Evolutionary conservation across 2,888 invertebrate genomes (phyloP), one percentile per base, ranked within the genome.

Genomic region (Coremacera marginata): DNA sequence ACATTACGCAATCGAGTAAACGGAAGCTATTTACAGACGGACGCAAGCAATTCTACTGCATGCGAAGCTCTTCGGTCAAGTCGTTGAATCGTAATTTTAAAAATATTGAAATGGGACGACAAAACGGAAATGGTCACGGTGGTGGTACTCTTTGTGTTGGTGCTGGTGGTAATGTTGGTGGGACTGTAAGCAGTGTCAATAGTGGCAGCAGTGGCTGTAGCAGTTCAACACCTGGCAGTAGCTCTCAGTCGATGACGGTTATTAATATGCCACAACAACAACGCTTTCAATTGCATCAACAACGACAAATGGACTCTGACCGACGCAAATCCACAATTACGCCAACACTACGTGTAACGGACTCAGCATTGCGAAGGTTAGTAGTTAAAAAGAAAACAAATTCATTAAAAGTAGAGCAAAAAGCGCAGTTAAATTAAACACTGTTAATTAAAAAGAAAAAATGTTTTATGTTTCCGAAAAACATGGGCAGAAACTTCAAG

Each of bases 331-430:
- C 87, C 9, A 76, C 82, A 52, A 83, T 86, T 22, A 81, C 81
- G 57, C 84, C 86, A 51, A 86, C 85, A 49, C 70, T 85, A 51
- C 82, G 86, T 9, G 82, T 83, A 52, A 68, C 84, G 0, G 87
- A 87, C 63, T 84, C 85, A n/a, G 84, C 84, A 7, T 71, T 87
- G 22, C 82, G 86, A 52, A 82, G 87, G 86, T 86, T 57, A 81
- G 80, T 74, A 14, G 2, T 11, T 2, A 11, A 14, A 2, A 44
- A 44, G 11, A n/a, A 2, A 11, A 14, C 14, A 14, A 11, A 44
- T 5, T 31, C 31, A 3, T 31, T 31, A 31, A 4, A 31, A 31
- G 5, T 31, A 31, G 5, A 31, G 31, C 31, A 31, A 31, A 31
- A 4, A 31, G 31, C 31, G 3, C 5, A 31, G 31, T 31, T 5